Evolutionary conservation across 2,888 invertebrate species (phyloP).

Genomic region (Temnothorax ravouxi): DNA sequence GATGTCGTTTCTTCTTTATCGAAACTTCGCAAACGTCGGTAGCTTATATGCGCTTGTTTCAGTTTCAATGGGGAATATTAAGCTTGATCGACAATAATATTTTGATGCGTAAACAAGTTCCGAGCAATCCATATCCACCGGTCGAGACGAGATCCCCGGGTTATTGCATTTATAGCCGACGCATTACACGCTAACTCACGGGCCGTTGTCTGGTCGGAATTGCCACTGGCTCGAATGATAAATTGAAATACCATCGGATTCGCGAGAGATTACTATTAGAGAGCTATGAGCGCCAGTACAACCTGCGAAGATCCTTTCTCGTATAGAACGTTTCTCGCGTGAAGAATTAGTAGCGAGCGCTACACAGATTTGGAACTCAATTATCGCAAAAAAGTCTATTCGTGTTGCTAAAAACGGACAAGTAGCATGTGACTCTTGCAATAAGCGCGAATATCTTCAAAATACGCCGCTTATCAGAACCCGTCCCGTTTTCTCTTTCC

Average conservation of each 20-base stretch:
- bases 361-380: not conserved
- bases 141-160: constrained; percentile 10
- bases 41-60: not conserved
- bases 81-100: constrained; percentile 48
- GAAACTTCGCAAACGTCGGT: constrained; percentile 17
- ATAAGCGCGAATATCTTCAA: not conserved
- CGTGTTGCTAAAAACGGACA: not conserved
- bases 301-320: not conserved
- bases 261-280: not conserved
- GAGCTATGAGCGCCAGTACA: not conserved
- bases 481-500: not conserved
- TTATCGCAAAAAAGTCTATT: not conserved
- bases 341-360: not conserved
- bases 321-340: not conserved
- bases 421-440: not conserved
- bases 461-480: constrained; percentile 9
- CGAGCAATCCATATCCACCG: constrained; percentile 24
- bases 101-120: constrained; percentile 47
- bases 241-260: constrained; percentile 32
- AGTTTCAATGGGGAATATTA: constrained; percentile 23
- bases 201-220: constrained; percentile 10
- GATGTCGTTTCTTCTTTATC: constrained; percentile 46
- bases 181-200: constrained; percentile 19
- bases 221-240: constrained; percentile 24
- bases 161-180: constrained; percentile 37